phyloP scores from a whole-genome alignment of 2,888 invertebrate species.

The Harmothoe impar region DNA sequence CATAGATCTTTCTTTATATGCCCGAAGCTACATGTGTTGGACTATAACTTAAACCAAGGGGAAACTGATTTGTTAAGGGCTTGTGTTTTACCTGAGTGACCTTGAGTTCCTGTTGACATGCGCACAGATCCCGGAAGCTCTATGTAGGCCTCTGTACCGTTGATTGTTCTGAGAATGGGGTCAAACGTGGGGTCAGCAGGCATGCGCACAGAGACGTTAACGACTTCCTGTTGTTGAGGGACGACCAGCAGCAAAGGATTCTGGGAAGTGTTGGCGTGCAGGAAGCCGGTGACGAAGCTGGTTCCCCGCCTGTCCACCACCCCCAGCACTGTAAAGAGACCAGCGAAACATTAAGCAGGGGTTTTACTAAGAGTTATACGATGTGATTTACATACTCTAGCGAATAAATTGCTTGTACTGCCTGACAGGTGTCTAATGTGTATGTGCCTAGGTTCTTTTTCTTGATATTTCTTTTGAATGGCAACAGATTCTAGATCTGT shows the following conservation, averaged over 20 bases:
- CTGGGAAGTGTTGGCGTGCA: constrained; percentile 39
- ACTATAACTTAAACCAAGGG: no score
- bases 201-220: constrained; percentile 56
- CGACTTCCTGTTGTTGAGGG: not conserved
- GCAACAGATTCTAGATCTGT: no score
- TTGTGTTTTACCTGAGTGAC: not conserved
- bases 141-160: constrained; percentile 5
- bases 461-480: no score
- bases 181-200: constrained; percentile 25
- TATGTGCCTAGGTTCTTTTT: no score
- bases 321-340: not conserved
- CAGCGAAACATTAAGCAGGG: not conserved
- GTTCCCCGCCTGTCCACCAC: constrained; percentile 21
- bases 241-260: constrained; percentile 54
- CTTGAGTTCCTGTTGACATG: constrained; percentile 6
- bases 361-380: no score
- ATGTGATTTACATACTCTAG: no score
- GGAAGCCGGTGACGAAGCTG: constrained; percentile 50
- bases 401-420: no score
- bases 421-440: no score
- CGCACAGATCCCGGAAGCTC: not conserved
- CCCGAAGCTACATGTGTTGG: no score
- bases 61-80: no score
- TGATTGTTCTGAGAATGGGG: constrained; percentile 29
- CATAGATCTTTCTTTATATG: no score